Evolutionary conservation across 2,113 vertebrate species (phyloP).

Genomic region (Seriola quinqueradiata): DNA sequence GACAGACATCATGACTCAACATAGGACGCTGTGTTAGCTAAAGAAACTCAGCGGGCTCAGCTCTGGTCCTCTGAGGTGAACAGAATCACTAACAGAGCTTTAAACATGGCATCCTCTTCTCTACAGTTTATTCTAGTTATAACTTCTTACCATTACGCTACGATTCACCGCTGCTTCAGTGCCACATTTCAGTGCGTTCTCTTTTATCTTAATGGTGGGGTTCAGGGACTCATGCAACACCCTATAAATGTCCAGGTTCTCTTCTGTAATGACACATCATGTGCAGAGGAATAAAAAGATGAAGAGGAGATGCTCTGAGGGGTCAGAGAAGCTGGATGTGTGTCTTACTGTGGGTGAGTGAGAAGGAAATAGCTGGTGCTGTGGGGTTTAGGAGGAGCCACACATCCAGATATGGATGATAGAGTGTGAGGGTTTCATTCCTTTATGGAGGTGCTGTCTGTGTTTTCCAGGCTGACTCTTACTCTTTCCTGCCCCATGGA

Average conservation of each 20-base stretch:
- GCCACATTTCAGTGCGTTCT: constrained; percentile 11
- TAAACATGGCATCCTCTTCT: constrained; percentile 10
- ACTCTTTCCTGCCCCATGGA: constrained; percentile 96
- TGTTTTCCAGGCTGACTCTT: constrained; percentile 89
- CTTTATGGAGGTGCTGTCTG: constrained; percentile 26
- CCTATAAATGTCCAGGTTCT: no score
- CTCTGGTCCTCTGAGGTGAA: constrained; percentile 22
- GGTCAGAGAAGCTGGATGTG: constrained; percentile 38
- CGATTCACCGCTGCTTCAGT: constrained; percentile 58
- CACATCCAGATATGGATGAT: background rate
- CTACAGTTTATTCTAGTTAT: constrained; percentile 42
- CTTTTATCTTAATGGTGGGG: no score
- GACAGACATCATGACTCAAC: constrained; percentile 12
- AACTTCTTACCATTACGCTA: constrained; percentile 55
- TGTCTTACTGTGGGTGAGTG: constrained; percentile 30
- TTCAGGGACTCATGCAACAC: no score
- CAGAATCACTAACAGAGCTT: constrained; percentile 37
- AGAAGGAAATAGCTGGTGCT: constrained; percentile 4
- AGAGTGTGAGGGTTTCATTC: background rate
- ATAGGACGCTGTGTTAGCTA: background rate
- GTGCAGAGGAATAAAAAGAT: constrained; percentile 1
- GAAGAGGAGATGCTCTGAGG: constrained; percentile 15
- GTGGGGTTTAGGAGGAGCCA: constrained; percentile 9
- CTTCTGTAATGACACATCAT: no score
- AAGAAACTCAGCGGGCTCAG: background rate